phyloP scores from a whole-genome alignment of 2,797 vertebrate genomes.

The Acomys russatus region DNA sequence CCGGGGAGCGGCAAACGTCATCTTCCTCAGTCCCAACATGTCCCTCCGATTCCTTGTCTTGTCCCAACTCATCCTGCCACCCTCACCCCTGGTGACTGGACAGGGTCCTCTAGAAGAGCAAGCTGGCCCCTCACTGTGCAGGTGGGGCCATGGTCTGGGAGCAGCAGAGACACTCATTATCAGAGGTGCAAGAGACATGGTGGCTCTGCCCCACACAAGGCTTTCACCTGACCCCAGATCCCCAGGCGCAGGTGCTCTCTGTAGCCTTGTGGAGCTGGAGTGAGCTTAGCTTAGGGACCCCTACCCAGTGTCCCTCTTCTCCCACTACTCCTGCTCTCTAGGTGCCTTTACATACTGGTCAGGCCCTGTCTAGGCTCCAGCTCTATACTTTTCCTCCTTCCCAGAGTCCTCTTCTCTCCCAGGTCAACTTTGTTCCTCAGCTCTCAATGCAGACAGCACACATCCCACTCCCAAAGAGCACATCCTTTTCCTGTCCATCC shows the following conservation, averaged over 20 bases:
- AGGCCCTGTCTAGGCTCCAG: background rate
- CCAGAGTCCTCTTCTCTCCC: background rate
- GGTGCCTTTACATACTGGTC: background rate
- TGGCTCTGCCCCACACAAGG: background rate
- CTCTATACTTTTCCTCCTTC: background rate
- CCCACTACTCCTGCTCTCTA: background rate
- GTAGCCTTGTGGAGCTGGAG: background rate
- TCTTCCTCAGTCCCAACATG: background rate
- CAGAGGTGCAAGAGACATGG: background rate
- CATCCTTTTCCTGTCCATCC: too few species aligned
- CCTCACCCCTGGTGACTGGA: background rate
- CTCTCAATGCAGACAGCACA: background rate
- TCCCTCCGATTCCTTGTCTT: background rate
- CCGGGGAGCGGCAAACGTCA: background rate
- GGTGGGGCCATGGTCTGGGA: background rate
- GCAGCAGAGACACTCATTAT: background rate
- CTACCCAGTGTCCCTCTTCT: too few species aligned
- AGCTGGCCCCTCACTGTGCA: background rate
- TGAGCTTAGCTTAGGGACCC: background rate
- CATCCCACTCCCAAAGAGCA: rapidly evolving
- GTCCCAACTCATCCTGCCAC: background rate
- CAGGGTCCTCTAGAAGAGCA: background rate
- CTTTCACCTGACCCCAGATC: background rate
- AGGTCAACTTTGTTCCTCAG: background rate
- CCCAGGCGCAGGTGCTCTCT: background rate